Evolutionary conservation across 2,888 invertebrate species (phyloP).

Genomic region (Liopterus haemorrhoidalis): DNA sequence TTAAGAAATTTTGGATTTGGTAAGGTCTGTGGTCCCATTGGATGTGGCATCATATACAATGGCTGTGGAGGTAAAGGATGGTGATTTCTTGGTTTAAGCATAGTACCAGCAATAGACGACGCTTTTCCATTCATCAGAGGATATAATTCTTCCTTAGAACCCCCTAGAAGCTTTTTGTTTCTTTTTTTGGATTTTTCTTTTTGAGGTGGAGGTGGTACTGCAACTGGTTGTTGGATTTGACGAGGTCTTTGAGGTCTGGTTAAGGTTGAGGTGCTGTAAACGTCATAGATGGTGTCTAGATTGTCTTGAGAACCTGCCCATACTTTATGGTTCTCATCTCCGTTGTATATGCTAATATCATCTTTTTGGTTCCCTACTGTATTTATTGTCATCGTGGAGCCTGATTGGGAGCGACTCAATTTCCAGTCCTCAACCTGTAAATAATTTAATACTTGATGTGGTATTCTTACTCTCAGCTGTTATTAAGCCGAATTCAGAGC

Average conservation of each 20-base stretch:
- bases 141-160: constrained; percentile 56
- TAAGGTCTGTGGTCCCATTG: constrained; percentile 40
- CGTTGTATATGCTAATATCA: constrained; percentile 79
- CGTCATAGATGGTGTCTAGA: constrained; percentile 66
- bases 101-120: constrained; percentile 43
- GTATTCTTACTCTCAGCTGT: too few relatives aligned
- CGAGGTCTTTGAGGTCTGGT: constrained; percentile 69
- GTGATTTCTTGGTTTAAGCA: constrained; percentile 46
- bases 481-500: too few relatives aligned
- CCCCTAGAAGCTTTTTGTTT: constrained; percentile 53
- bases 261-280: constrained; percentile 53
- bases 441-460: constrained; percentile 9
- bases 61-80: constrained; percentile 35
- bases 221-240: constrained; percentile 71
- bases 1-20: constrained; percentile 47
- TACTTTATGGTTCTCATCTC: constrained; percentile 89
- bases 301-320: constrained; percentile 81
- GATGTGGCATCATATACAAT: constrained; percentile 44
- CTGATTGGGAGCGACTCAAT: constrained; percentile 48
- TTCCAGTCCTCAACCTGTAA: constrained; percentile 54
- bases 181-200: constrained; percentile 60
- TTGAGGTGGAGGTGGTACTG: constrained; percentile 75
- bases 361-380: constrained; percentile 59
- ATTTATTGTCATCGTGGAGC: constrained; percentile 57
- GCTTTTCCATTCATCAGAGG: constrained; percentile 49